A percentile compares a stretch with the other conserved stretches of the same genome.
Conservation (phyloP, 2,888 invertebrate species). For the Holacanthella duospinosa region DNA sequence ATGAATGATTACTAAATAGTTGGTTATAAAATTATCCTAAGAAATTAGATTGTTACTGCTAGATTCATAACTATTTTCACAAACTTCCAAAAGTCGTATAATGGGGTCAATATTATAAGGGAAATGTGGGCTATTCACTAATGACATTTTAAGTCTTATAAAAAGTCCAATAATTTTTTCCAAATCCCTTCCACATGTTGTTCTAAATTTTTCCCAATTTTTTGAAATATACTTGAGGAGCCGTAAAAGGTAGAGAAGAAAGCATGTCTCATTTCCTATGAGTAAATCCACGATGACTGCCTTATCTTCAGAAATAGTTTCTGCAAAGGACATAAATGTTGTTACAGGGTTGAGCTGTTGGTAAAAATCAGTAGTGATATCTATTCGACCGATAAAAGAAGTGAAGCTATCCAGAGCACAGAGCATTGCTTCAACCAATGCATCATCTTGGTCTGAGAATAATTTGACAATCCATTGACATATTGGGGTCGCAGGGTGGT, state of each 20-base stretch:
- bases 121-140: slow-evolving; percentile 71
- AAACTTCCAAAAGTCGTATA: slow-evolving; percentile 66
- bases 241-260: slow-evolving; percentile 68
- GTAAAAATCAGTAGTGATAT: slow-evolving; percentile 42
- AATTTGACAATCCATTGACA: slow-evolving; percentile 78
- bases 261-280: slow-evolving; percentile 83
- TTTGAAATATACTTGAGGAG: slow-evolving; percentile 72
- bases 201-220: slow-evolving; percentile 72
- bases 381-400: slow-evolving; percentile 50
- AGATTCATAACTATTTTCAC: slow-evolving; percentile 74
- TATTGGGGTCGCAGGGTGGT: slow-evolving; percentile 75
- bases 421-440: slow-evolving; percentile 81
- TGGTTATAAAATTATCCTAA: no score
- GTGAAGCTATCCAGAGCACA: slow-evolving; percentile 79
- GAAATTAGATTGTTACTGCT: slow-evolving; percentile 41
- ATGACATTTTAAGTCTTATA: slow-evolving; percentile 62
- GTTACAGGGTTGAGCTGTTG: slow-evolving; percentile 72
- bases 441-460: slow-evolving; percentile 84
- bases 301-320: slow-evolving; percentile 69
- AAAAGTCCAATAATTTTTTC: slow-evolving; percentile 76
- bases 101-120: slow-evolving; percentile 86
- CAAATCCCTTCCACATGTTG: slow-evolving; percentile 60
- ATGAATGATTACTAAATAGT: no score
- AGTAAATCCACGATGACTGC: slow-evolving; percentile 71
- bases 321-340: slow-evolving; percentile 76